Percentiles rank a stretch among this genome's conserved stretches.
These are phyloP conservation scores for Danaus melanippus DNA, from an alignment of 1,140 invertebrate genomes.

Conservation along the genomic window DNA sequence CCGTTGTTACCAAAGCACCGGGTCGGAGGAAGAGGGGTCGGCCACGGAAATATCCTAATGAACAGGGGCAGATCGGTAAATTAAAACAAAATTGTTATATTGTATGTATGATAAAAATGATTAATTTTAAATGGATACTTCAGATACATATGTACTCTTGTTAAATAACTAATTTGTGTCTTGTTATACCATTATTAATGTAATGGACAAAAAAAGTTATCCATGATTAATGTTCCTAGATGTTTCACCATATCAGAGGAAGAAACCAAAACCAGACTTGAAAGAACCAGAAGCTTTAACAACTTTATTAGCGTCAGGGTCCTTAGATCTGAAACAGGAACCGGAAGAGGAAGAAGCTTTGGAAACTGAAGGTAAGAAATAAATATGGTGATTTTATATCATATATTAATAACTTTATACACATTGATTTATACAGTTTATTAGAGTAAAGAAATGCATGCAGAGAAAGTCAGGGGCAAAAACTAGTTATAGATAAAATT, in stretches of 20 bases:
- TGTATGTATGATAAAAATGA: too few species aligned
- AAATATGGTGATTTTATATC: too few species aligned
- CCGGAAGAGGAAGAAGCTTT: slow-evolving; percentile 35
- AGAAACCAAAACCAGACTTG: slow-evolving; percentile 39
- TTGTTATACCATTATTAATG: too few species aligned
- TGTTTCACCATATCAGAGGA: slow-evolving; percentile 56
- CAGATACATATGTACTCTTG: too few species aligned
- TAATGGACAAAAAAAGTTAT: background rate
- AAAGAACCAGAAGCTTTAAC: slow-evolving; percentile 49
- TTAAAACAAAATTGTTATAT: too few species aligned
- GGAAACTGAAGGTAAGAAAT: slow-evolving; percentile 19
- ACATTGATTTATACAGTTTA: too few species aligned
- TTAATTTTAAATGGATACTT: too few species aligned
- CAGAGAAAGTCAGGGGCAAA: too few species aligned
- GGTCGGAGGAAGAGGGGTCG: slow-evolving; percentile 53
- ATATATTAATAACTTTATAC: too few species aligned
- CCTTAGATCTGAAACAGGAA: slow-evolving; percentile 46
- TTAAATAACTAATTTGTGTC: too few species aligned
- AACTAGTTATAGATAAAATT: too few species aligned
- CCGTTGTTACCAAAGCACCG: slow-evolving; percentile 58
- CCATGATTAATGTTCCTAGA: slow-evolving; percentile 26
- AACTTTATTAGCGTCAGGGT: slow-evolving; percentile 42
- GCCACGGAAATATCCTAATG: slow-evolving; percentile 67
- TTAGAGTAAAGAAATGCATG: too few species aligned
- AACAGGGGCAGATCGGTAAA: slow-evolving; percentile 63